A percentile compares a stretch with the other conserved stretches of the same genome.
Evolutionary conservation across 2,797 vertebrate genomes (phyloP).

Genomic region (Graptemys geographica): DNA sequence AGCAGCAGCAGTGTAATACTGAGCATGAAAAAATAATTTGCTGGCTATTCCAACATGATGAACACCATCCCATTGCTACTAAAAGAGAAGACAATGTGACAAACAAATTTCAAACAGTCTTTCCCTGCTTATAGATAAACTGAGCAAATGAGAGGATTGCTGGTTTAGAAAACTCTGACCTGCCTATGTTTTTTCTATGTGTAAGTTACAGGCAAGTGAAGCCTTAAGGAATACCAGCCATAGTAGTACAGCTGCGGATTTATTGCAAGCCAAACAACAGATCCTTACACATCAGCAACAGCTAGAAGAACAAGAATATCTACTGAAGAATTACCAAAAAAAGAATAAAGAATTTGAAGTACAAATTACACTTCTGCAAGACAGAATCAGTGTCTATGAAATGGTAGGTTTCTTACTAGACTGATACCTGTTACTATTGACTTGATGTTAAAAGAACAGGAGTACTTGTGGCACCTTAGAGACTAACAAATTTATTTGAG

Average conservation of each 20-base stretch:
- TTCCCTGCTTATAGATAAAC: not conserved
- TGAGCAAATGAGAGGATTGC: not conserved
- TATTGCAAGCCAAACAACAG: slow-evolving; percentile 93
- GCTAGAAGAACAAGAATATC: slow-evolving; percentile 86
- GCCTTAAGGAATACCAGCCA: slow-evolving; percentile 92
- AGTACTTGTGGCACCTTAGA: too few relatives aligned
- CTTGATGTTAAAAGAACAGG: not conserved
- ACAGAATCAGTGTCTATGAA: slow-evolving; percentile 83
- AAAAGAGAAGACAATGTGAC: not conserved
- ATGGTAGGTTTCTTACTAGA: slow-evolving; percentile 79
- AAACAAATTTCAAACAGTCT: not conserved
- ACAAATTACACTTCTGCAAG: slow-evolving; percentile 84
- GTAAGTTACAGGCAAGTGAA: slow-evolving; percentile 95
- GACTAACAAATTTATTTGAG: too few relatives aligned
- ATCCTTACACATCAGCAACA: slow-evolving; percentile 90
- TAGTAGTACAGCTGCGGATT: slow-evolving; percentile 92
- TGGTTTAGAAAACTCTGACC: not conserved
- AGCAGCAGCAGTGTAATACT: not conserved
- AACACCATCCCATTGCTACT: not conserved
- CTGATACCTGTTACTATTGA: not conserved
- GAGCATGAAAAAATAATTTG: not conserved
- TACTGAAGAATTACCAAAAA: slow-evolving; percentile 82
- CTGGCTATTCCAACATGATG: not conserved
- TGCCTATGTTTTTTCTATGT: slow-evolving; percentile 32
- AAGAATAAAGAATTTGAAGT: slow-evolving; percentile 83